Conservation (phyloP, 2,113 vertebrate species). For the Alexandromys fortis region DNA sequence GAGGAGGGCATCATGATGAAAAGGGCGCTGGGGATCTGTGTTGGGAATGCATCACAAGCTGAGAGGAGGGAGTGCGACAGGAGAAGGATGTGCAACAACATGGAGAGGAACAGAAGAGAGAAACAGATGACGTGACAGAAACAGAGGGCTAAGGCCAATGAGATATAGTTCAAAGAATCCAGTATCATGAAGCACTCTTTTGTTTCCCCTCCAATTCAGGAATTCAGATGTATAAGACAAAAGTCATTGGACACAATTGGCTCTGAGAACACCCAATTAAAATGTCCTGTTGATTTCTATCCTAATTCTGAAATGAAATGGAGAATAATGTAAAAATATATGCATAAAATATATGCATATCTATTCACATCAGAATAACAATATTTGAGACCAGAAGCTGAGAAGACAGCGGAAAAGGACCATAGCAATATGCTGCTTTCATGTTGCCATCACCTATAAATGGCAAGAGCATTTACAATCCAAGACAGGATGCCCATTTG, state of each 20-base stretch:
- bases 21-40: background rate
- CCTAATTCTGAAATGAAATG: conserved; percentile 5
- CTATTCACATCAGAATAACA: background rate
- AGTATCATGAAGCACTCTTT: background rate
- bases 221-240: background rate
- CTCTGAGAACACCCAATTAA: background rate
- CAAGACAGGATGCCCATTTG: background rate
- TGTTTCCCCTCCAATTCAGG: background rate
- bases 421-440: background rate
- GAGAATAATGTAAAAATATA: conserved; percentile 1
- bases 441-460: background rate
- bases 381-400: background rate
- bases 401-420: conserved; percentile 38
- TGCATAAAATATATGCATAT: background rate
- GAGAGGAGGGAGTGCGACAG: background rate
- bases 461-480: background rate
- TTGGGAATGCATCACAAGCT: background rate
- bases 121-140: background rate
- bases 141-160: background rate
- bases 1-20: background rate
- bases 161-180: background rate
- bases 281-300: background rate
- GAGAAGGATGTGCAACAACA: background rate
- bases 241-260: background rate
- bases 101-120: background rate